These are phyloP conservation scores for Enteromius fasciolatus DNA, from an alignment of 2,797 vertebrate species.

Conservation along the genomic window DNA sequence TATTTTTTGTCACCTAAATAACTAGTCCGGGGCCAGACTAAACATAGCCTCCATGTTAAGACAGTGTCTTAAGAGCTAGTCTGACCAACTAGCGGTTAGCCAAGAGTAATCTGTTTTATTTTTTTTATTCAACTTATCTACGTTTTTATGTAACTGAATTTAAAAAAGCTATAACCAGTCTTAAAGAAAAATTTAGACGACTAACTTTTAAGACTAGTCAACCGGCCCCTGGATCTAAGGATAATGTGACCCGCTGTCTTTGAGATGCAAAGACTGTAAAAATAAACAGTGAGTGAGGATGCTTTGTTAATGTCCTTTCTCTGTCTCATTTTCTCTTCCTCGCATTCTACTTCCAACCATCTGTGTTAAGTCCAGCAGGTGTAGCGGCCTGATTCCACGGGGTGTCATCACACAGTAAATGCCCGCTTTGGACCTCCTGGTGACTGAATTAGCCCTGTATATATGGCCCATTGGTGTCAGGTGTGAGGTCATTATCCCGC, in stretches of 20 bases:
- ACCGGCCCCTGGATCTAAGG: background rate
- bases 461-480: slow-evolving; percentile 88
- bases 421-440: slow-evolving; percentile 80
- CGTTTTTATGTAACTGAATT: too few relatives aligned
- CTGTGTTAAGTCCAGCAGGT: slow-evolving; percentile 80
- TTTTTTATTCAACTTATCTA: too few relatives aligned
- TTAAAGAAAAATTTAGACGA: too few relatives aligned
- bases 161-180: too few relatives aligned
- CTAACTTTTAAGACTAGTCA: too few relatives aligned
- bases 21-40: too few relatives aligned
- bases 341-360: slow-evolving; percentile 27
- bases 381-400: slow-evolving; percentile 70
- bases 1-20: background rate
- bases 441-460: slow-evolving; percentile 86
- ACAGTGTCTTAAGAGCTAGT: too few relatives aligned
- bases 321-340: slow-evolving; percentile 22
- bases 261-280: background rate
- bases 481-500: slow-evolving; percentile 88
- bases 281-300: slow-evolving; percentile 28
- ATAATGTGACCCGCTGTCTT: background rate
- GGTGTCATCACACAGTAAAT: slow-evolving; percentile 80
- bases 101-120: too few relatives aligned
- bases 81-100: too few relatives aligned
- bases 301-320: slow-evolving; percentile 11
- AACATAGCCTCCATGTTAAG: too few relatives aligned